phyloP scores from a whole-genome alignment of 2,888 invertebrate genomes.

The Synergus gifuensis region DNA sequence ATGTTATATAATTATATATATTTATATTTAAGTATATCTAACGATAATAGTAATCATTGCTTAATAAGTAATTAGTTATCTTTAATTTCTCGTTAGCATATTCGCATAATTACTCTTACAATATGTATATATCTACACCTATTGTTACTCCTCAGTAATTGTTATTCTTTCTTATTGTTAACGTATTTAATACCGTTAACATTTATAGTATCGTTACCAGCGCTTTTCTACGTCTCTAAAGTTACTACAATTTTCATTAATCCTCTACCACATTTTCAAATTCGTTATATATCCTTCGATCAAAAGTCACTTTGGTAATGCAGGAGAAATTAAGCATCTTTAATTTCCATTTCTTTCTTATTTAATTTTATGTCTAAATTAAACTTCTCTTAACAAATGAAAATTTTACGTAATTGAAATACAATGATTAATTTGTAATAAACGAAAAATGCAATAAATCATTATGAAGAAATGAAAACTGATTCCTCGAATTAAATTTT shows the following conservation, averaged over 20 bases:
- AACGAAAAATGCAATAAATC: not conserved
- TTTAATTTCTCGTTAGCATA: conserved; percentile 45
- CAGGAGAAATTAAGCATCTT: conserved; percentile 7
- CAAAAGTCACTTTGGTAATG: conserved; percentile 41
- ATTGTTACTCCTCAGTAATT: conserved; percentile 39
- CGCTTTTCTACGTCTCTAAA: conserved; percentile 36
- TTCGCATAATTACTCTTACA: conserved; percentile 15
- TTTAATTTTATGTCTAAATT: too few species aligned
- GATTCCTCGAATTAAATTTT: conserved; percentile 16
- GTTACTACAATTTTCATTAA: conserved; percentile 2
- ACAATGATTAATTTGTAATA: too few species aligned
- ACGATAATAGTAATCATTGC: conserved; percentile 64
- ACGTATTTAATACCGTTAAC: conserved; percentile 15
- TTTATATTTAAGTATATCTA: conserved; percentile 61
- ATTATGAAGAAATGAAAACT: conserved; percentile 23
- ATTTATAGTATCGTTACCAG: not conserved
- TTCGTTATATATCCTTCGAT: conserved; percentile 21
- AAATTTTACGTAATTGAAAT: too few species aligned
- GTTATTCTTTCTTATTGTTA: conserved; percentile 8
- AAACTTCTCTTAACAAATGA: too few species aligned
- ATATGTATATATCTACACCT: conserved; percentile 40
- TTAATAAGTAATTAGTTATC: conserved; percentile 44
- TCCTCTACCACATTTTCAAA: conserved; percentile 4
- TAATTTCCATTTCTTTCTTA: not conserved
- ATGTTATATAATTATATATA: conserved; percentile 62